Evolutionary conservation across 2,888 invertebrate genomes (phyloP), one percentile per base, ranked within the genome.

Genomic region (Allophyes oxyacanthae): DNA sequence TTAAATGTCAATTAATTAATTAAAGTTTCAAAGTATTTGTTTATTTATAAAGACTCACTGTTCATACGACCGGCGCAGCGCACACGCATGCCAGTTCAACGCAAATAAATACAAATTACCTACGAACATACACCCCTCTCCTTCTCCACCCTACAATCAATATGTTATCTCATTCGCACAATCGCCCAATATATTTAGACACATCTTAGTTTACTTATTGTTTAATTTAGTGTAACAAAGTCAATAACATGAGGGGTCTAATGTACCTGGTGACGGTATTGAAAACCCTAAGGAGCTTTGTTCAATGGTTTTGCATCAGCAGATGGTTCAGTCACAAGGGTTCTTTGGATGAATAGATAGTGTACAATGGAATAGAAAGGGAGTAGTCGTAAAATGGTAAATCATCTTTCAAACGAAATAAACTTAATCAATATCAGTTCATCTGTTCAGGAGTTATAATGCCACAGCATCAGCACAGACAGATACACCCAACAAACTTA

Each of bases 181-280:
- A 7, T 2, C 32, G 30, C 42, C 78, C 64, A 71, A 28, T 57
- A 28, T 67, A 68, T 58, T 32, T 36, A 56, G 74, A 71, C 5
- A 66, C 57, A 37, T 46, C 28, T 37, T 37, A 1, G 46, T 62
- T 64, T 58, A 58, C 34, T 26, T n/a, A 28, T 20, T 2, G 14
- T 28, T 20, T 33, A 6, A 46, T 40, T 49, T 42, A 11, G 5
- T 48, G 37, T 9, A 20, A 36, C 13, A 9, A 33, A 36, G 20
- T 15, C 26, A 53, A 38, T 56, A 33, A 61, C 26, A 37, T 30
- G 44, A 50, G 20, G 28, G 61, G 28, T 65, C 72, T 60, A 41
- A 2, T 6, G 25, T 30, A 0, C n/a, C 4, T 50, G 62, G 52
- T 40, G 37, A 30, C 15, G 33, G 20, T 37, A 25, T 34, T 56